phyloP scores from a whole-genome alignment of 2,888 invertebrate species.

The Pristionchus japonicus region DNA sequence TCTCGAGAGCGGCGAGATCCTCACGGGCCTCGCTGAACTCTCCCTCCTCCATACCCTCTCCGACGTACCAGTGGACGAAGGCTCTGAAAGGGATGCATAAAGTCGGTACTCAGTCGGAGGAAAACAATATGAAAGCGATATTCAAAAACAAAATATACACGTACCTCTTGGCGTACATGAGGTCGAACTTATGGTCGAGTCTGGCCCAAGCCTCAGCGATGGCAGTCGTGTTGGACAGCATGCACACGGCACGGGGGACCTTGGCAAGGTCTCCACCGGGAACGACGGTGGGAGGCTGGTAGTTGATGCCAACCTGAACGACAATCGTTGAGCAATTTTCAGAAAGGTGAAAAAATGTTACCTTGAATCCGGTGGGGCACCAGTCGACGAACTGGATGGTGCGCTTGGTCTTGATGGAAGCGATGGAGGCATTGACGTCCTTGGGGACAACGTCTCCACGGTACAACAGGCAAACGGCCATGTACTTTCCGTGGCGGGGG shows the following conservation, averaged over 20 bases:
- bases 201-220: slow-evolving; percentile 90
- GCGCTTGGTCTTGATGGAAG: slow-evolving; percentile 93
- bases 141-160: too few relatives aligned
- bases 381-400: slow-evolving; percentile 86
- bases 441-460: slow-evolving; percentile 92
- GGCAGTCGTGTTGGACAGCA: slow-evolving; percentile 92
- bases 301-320: slow-evolving; percentile 78
- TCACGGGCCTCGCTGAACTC: slow-evolving; percentile 74
- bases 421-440: slow-evolving; percentile 93
- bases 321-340: neutral
- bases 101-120: too few relatives aligned
- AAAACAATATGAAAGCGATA: too few relatives aligned
- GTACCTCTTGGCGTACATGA: slow-evolving; percentile 85
- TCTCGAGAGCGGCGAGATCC: slow-evolving; percentile 69
- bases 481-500: slow-evolving; percentile 76
- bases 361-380: slow-evolving; percentile 76
- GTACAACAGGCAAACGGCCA: slow-evolving; percentile 77
- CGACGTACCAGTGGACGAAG: slow-evolving; percentile 77
- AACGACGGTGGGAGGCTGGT: slow-evolving; percentile 86
- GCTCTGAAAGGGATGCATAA: slow-evolving; percentile 49
- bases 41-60: slow-evolving; percentile 75
- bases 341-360: neutral
- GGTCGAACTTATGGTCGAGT: slow-evolving; percentile 83
- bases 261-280: slow-evolving; percentile 89
- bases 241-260: slow-evolving; percentile 85